Evolutionary conservation across 1,140 invertebrate genomes (phyloP).

Genomic region (Vollenhovia emeryi): DNA sequence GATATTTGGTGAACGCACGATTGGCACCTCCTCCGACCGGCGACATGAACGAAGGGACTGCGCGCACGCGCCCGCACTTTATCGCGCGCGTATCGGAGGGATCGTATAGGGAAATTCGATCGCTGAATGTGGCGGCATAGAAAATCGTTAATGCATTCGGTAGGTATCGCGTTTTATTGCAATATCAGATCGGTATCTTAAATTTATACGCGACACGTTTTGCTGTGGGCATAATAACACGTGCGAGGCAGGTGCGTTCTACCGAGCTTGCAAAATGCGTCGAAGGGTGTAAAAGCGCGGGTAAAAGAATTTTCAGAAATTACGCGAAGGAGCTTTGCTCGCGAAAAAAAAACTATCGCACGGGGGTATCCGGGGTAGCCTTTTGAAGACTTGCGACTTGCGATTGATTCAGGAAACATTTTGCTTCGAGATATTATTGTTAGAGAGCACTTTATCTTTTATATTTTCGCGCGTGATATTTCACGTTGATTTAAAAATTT

Average conservation of each 20-base stretch:
- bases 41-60: not conserved
- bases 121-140: not conserved
- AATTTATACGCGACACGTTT: not conserved
- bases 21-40: conserved; percentile 3
- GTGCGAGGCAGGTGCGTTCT: not conserved
- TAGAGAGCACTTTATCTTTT: not conserved
- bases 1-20: conserved; percentile 17
- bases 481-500: no score
- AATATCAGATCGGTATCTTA: not conserved
- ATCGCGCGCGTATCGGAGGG: not conserved
- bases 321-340: not conserved
- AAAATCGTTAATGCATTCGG: not conserved
- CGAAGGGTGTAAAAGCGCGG: not conserved
- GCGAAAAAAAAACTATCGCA: not conserved
- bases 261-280: not conserved
- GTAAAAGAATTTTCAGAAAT: not conserved
- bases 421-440: not conserved
- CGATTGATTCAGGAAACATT: not conserved
- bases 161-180: not conserved
- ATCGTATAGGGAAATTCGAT: not conserved
- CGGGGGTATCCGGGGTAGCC: not conserved
- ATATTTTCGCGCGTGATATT: not conserved
- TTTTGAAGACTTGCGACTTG: not conserved
- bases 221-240: not conserved
- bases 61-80: not conserved